Evolutionary conservation across 2,797 vertebrate species (phyloP).

Genomic region (Tarsius wallacei): DNA sequence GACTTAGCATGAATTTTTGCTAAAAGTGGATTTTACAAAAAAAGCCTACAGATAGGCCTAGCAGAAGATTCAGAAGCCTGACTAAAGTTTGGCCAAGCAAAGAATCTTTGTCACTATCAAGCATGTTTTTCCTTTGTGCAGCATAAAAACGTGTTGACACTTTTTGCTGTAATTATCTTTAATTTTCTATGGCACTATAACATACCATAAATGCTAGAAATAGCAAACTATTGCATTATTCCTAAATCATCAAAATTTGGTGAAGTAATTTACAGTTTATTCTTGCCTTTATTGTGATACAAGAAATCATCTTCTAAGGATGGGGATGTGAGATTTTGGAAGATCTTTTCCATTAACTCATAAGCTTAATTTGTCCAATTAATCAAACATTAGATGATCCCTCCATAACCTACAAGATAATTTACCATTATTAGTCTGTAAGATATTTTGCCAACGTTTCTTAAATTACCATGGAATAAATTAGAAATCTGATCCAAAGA

Average conservation of each 20-base stretch:
- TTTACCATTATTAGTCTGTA: conserved; percentile 26
- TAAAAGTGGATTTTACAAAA: background rate
- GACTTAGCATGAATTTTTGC: background rate
- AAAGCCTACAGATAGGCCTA: background rate
- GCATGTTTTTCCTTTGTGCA: conserved; percentile 63
- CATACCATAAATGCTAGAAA: background rate
- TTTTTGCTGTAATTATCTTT: conserved; percentile 84
- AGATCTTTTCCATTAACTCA: conserved; percentile 31
- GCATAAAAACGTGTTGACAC: conserved; percentile 43
- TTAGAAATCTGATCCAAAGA: conserved; percentile 65
- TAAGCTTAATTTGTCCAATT: conserved; percentile 64
- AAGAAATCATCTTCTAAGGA: conserved; percentile 34
- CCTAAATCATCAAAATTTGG: conserved; percentile 80
- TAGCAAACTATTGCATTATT: conserved; percentile 79
- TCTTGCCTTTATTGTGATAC: background rate
- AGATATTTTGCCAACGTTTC: conserved; percentile 56
- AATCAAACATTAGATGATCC: conserved; percentile 67
- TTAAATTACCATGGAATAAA: conserved; percentile 49
- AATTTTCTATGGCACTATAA: conserved; percentile 77
- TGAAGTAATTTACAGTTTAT: conserved; percentile 61
- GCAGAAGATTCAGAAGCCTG: background rate
- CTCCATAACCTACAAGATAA: conserved; percentile 28
- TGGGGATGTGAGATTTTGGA: background rate
- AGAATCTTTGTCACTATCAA: conserved; percentile 68
- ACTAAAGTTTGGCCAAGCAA: background rate